Base-by-base conservation (phyloP, 2,888 invertebrate species). In the Troides oblongomaculatus region DNA sequence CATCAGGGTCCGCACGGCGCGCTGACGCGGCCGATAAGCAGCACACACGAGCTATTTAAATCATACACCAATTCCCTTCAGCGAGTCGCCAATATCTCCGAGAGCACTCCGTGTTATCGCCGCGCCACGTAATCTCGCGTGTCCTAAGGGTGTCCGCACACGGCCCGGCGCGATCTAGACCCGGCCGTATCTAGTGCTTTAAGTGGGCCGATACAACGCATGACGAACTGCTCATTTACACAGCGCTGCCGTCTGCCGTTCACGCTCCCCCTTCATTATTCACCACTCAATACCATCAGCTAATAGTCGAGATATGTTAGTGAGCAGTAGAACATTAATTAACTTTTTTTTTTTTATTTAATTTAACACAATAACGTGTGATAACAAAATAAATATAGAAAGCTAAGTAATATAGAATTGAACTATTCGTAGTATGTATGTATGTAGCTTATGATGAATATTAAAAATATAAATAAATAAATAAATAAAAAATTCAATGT, bases 51-150 rank as follows among this genome's bases (percentile, higher is more conserved):
- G 80, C 78, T 74, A 76, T 80, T 83, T 84, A 84, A 86, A 86
- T 87, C 87, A 86, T 85, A 84, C 80, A 80, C 79, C 77, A 84
- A 82, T 84, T 82, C 85, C 76, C 81, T 78, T 80, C 70, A 73
- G 71, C 72, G 79, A 76, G 75, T 72, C 72, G 64, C 70, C 73
- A 72, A 75, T 86, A 87, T 87, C 87, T 82, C 76, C 75, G 80
- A 86, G 84, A 87, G 87, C 87, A 88, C 87, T 88, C 86, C 74
- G 77, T 69, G 75, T 79, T 87, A 88, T 88, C 87, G 73, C 62
- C 68, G 70, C 7, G 71, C 66, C 75, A 74, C 78, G 79, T 81
- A 78, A 83, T 82, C 82, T 86, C 70, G 50, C 50, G 59, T 59
- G 68, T 62, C 66, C 62, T 63, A 66, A 70, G 66, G 69, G 62